Evolutionary conservation across 2,797 vertebrate species (phyloP).

Genomic region (Enteromius anoplus): DNA sequence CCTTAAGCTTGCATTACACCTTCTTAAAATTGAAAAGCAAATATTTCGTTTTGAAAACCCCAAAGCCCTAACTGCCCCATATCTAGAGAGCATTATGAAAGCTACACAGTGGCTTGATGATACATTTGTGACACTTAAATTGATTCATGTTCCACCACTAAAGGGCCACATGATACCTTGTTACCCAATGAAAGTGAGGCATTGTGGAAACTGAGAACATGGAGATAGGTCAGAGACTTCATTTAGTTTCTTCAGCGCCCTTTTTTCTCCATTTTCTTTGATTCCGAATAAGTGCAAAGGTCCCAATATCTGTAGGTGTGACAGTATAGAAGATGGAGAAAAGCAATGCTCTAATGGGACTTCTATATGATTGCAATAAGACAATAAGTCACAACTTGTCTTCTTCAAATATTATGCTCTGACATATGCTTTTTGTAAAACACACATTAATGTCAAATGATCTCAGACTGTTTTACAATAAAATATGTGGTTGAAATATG

Average conservation of each 20-base stretch:
- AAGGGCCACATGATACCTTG: neutral
- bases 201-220: conserved; percentile 3
- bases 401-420: neutral
- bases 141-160: conserved; percentile 30
- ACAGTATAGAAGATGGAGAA: neutral
- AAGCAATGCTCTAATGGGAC: neutral
- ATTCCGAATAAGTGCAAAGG: neutral
- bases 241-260: neutral
- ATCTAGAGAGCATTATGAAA: conserved; percentile 43
- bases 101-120: conserved; percentile 39
- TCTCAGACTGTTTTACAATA: conserved; percentile 9
- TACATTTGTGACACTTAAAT: conserved; percentile 54
- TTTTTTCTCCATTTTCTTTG: neutral
- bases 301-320: neutral
- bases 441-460: neutral
- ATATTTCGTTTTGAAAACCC: conserved; percentile 50
- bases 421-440: conserved; percentile 15
- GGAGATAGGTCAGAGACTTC: neutral
- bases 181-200: conserved; percentile 17
- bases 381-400: conserved; percentile 7
- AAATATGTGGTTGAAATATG: neutral
- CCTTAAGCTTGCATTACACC: conserved; percentile 48
- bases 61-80: conserved; percentile 40
- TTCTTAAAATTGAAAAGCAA: conserved; percentile 50
- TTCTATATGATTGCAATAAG: neutral